Conservation (phyloP, 2,888 invertebrate genomes). For the Apotomis betuletana region DNA sequence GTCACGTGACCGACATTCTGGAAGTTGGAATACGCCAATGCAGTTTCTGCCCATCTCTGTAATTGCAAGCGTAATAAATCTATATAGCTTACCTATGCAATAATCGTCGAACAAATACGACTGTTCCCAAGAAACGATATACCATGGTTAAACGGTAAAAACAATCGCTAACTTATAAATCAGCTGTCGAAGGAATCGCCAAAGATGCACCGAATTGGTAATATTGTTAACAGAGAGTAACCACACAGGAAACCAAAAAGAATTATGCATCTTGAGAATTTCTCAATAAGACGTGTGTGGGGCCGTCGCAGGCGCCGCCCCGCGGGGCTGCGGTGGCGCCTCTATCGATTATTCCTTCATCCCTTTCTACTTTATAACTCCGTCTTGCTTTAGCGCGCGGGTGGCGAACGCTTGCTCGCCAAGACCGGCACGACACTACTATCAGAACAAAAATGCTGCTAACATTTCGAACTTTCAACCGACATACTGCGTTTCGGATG, state of each 20-base stretch:
- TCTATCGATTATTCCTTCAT: conserved; percentile 65
- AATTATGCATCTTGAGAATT: conserved; percentile 81
- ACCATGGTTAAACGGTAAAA: conserved; percentile 28
- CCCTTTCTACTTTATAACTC: conserved; percentile 48
- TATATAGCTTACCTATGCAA: too few relatives aligned
- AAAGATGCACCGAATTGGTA: conserved; percentile 74
- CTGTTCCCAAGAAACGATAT: conserved; percentile 19
- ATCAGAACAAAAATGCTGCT: conserved; percentile 1
- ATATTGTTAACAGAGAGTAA: conserved; percentile 82
- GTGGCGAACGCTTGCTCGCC: conserved; percentile 59
- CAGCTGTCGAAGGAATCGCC: conserved; percentile 59
- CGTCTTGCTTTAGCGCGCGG: conserved; percentile 63
- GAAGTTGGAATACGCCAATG: too few relatives aligned
- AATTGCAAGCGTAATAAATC: too few relatives aligned
- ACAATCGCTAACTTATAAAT: conserved; percentile 61
- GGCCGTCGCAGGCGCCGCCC: conserved; percentile 77
- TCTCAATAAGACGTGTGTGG: conserved; percentile 81
- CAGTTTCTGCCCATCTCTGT: too few relatives aligned
- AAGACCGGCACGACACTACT: conserved; percentile 34
- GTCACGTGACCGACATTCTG: too few relatives aligned
- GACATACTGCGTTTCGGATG: not conserved
- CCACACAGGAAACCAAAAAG: conserved; percentile 75
- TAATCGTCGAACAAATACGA: not conserved
- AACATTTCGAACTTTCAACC: not conserved
- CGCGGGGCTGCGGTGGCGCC: conserved; percentile 75